Evolutionary conservation across 2,888 invertebrate genomes (phyloP).

Genomic region (Parasteatoda lunata): DNA sequence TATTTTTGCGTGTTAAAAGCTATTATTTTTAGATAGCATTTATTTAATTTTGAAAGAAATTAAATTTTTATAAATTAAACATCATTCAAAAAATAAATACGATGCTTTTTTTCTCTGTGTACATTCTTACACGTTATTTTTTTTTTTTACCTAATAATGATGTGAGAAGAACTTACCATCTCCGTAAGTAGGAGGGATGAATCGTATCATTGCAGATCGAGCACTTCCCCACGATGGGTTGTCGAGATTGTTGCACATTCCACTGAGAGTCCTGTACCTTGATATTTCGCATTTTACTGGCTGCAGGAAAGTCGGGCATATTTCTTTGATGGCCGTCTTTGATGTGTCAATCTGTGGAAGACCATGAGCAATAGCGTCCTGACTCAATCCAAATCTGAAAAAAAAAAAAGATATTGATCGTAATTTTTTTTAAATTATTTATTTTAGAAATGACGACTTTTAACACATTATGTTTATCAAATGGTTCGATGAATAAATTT

Average conservation of each 20-base stretch:
- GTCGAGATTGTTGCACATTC: slow-evolving; percentile 75
- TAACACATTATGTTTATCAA: too few relatives aligned
- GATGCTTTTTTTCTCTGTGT: too few relatives aligned
- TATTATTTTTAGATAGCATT: too few relatives aligned
- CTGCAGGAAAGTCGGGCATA: slow-evolving; percentile 74
- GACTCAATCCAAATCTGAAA: slow-evolving; percentile 71
- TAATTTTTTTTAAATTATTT: too few relatives aligned
- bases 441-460: too few relatives aligned
- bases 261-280: slow-evolving; percentile 73
- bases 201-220: slow-evolving; percentile 71
- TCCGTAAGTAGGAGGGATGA: slow-evolving; percentile 71
- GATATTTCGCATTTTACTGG: slow-evolving; percentile 72
- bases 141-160: too few relatives aligned
- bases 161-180: slow-evolving; percentile 70
- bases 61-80: too few relatives aligned
- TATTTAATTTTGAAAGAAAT: too few relatives aligned
- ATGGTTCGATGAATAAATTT: too few relatives aligned
- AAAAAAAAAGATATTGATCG: neutral
- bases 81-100: too few relatives aligned
- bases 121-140: too few relatives aligned
- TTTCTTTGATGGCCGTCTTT: slow-evolving; percentile 73
- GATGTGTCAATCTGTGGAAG: slow-evolving; percentile 74
- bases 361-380: slow-evolving; percentile 73
- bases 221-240: slow-evolving; percentile 75
- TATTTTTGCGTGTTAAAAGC: too few relatives aligned